Conservation (phyloP, 1,140 invertebrate species). For the Thaumetopoea pityocampa region DNA sequence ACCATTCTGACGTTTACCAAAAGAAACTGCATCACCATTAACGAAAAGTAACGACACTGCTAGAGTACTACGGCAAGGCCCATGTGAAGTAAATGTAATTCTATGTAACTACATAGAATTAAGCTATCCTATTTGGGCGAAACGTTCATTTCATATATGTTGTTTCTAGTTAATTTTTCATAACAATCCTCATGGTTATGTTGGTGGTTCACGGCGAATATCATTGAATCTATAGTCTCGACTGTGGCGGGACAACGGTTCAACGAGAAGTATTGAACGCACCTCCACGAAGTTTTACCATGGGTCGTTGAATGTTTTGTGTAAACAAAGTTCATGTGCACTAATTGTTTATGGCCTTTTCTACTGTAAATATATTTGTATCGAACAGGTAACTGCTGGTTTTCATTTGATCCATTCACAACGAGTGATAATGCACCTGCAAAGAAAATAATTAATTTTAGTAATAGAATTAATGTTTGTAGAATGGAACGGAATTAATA, state of each 20-base stretch:
- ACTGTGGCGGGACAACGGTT: conserved; percentile 72
- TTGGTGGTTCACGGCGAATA: conserved; percentile 69
- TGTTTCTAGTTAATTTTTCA: conserved; percentile 68
- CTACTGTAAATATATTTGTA: conserved; percentile 74
- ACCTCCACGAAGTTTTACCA: conserved; percentile 72
- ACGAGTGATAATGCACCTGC: conserved; percentile 68
- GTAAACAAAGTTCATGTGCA: conserved; percentile 73
- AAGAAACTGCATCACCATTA: no score
- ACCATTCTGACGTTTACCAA: no score
- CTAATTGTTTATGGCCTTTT: conserved; percentile 73
- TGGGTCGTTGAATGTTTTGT: conserved; percentile 75
- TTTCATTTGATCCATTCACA: conserved; percentile 51
- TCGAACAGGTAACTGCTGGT: conserved; percentile 47
- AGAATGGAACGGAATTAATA: no score
- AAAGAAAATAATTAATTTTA: conserved; percentile 27
- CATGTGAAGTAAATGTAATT: conserved; percentile 21
- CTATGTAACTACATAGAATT: conserved; percentile 23
- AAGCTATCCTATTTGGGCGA: conserved; percentile 36
- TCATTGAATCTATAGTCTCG: conserved; percentile 69
- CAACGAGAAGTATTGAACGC: conserved; percentile 72
- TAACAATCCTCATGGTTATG: conserved; percentile 72
- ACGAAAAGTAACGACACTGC: no score
- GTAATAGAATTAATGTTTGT: no score
- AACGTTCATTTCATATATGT: conserved; percentile 71
- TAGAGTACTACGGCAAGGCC: no score